Base-by-base conservation (phyloP, 37 sponge, comb jelly and placozoan species). In the Amphimedon queenslandica region DNA sequence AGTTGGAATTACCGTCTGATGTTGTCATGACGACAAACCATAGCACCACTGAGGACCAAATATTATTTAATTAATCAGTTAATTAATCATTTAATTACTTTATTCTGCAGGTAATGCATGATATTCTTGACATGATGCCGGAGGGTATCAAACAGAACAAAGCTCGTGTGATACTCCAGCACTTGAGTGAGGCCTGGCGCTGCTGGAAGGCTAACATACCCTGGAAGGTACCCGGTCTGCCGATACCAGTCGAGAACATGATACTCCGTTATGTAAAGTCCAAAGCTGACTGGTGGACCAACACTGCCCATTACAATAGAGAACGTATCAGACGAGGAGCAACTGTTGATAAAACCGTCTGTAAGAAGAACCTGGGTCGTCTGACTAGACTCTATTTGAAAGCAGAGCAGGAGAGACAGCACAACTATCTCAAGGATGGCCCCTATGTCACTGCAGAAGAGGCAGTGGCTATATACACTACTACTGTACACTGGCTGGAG, bases 141-240 rank as follows among this genome's bases (percentile, higher is more conserved):
- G 99, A 98, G 81, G 99, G 99, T 25, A 94, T 98, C 77, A 91
- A 88, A 57, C 99, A 98, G 93, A 98, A 98, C 88, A 98, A 98
- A 75, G 99, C 99, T 58, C 66, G 90, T 35, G 86, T 89, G 36
- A 98, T 98, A 37, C 81, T 98, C 36, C 99, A 98, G 72, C 99
- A 98, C 69, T 82, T 98, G 56, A 92, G 93, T 72, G 99, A 98
- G 69, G 99, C 99, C 8, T 98, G 99, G 99, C 64, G 99, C n/a
- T 98, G 99, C 71, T 98, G 99, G 99, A 98, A 98, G 82, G 99
- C 99, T 53, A 98, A 98, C 72, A 98, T 98, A 36, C 99, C 99
- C 21, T 98, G 99, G 99, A 98, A 98, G 83, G 96, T 96, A 0
- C 99, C 99, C 8, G 99, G 99, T 1, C 82, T 98, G 33, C 99